These are phyloP conservation scores for Helicoverpa armigera DNA, from an alignment of 1,140 invertebrate genomes.

Conservation along the genomic window DNA sequence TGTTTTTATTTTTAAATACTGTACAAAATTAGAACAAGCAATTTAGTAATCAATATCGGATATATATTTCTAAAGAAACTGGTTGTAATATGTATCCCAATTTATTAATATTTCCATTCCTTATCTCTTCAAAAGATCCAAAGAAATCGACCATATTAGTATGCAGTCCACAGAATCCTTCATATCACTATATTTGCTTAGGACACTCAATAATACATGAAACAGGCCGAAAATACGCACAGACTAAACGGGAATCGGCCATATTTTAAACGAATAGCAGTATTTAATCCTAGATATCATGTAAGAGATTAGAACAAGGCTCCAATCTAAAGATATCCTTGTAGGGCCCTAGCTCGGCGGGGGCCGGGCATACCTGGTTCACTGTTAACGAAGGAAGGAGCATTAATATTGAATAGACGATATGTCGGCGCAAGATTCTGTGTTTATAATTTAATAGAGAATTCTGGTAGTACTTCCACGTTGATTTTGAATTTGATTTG, in stretches of 20 bases:
- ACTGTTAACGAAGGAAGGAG: constrained; percentile 61
- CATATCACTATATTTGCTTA: constrained; percentile 13
- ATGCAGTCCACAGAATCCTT: constrained; percentile 4
- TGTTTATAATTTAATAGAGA: constrained; percentile 35
- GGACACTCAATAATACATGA: constrained; percentile 13
- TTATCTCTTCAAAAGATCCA: background rate
- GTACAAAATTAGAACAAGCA: too few species aligned
- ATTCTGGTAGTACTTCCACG: background rate
- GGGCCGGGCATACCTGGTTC: constrained; percentile 47
- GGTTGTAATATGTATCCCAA: too few species aligned
- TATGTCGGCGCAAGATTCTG: constrained; percentile 48
- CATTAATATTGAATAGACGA: constrained; percentile 67
- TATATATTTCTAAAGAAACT: too few species aligned
- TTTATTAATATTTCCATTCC: background rate
- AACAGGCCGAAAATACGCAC: background rate
- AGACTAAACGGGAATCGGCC: constrained; percentile 30
- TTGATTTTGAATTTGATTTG: constrained; percentile 1
- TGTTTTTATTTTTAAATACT: too few species aligned
- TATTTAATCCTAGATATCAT: constrained; percentile 51
- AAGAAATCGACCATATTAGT: constrained; percentile 2
- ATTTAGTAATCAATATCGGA: too few species aligned
- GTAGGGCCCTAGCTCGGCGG: constrained; percentile 60
- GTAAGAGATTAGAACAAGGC: constrained; percentile 58
- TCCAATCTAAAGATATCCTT: constrained; percentile 72
- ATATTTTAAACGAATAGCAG: constrained; percentile 47